A percentile compares a stretch with the other conserved stretches of the same genome.
phyloP scores from a whole-genome alignment of 2,797 vertebrate genomes.

The Chiroxiphia lanceolata region DNA sequence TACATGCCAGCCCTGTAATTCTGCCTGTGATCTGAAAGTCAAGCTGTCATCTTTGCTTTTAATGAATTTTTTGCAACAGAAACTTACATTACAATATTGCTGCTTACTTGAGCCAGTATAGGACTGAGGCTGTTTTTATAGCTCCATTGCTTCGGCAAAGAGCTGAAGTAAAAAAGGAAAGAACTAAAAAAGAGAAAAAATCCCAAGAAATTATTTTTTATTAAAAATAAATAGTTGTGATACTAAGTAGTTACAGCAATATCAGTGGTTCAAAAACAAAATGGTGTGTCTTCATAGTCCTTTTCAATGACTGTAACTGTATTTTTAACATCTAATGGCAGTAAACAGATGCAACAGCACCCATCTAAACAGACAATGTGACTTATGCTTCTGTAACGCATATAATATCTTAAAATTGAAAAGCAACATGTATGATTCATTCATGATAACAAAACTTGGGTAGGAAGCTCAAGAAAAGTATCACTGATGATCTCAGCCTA shows the following conservation, averaged over 20 bases:
- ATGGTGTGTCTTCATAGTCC: not conserved
- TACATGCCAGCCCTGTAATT: not conserved
- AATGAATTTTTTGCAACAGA: conserved; percentile 1
- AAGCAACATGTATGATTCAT: not conserved
- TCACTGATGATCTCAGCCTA: not conserved
- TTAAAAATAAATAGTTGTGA: not conserved
- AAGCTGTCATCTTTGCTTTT: conserved; percentile 16
- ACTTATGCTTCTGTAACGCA: not conserved
- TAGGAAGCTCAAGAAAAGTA: not conserved
- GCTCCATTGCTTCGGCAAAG: not conserved
- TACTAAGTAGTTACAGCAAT: not conserved
- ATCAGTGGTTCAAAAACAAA: not conserved
- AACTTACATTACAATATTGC: not conserved
- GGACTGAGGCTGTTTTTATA: not conserved
- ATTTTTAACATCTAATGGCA: not conserved
- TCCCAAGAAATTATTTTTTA: fast-evolving
- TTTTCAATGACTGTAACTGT: not conserved
- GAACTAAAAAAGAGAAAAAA: not conserved
- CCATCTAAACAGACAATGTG: not conserved
- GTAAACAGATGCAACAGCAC: not conserved
- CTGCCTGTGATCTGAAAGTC: conserved; percentile 18
- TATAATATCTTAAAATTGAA: not conserved
- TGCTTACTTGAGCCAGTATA: not conserved
- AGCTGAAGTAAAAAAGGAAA: not conserved
- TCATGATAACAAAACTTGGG: not conserved